phyloP scores from a whole-genome alignment of 1,140 invertebrate species.

The Papilio aristodemus region DNA sequence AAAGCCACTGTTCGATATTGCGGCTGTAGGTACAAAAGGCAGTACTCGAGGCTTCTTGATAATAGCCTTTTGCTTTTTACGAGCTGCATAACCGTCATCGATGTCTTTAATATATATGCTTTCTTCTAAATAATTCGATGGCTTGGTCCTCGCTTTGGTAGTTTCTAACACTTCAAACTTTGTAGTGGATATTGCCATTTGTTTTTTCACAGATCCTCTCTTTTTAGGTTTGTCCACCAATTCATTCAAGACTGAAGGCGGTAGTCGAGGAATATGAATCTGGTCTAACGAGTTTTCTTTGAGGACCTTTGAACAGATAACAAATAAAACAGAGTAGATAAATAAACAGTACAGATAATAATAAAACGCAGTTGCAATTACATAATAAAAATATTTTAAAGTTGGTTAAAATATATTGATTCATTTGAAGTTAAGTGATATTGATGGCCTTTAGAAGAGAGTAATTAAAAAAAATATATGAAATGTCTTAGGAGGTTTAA shows the following conservation, averaged over 20 bases:
- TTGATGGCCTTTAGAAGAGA: no score
- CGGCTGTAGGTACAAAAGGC: constrained; percentile 64
- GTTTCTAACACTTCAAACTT: constrained; percentile 61
- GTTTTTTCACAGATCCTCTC: constrained; percentile 41
- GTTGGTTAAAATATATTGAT: no score
- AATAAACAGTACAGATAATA: background rate
- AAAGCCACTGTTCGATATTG: constrained; percentile 60
- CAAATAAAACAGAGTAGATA: constrained; percentile 12
- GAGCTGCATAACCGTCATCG: constrained; percentile 37
- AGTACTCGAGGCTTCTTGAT: constrained; percentile 64
- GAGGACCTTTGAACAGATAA: constrained; percentile 47
- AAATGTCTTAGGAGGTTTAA: no score
- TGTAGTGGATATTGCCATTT: constrained; percentile 57
- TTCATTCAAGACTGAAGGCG: constrained; percentile 50
- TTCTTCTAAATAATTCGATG: constrained; percentile 70
- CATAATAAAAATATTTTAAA: constrained; percentile 10
- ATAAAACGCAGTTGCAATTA: constrained; percentile 32
- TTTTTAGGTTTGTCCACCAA: constrained; percentile 58
- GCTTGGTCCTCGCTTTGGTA: constrained; percentile 55
- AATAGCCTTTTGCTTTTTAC: constrained; percentile 51
- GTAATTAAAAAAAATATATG: no score
- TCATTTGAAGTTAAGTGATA: no score
- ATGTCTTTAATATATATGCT: constrained; percentile 64
- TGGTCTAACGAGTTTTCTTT: constrained; percentile 56
- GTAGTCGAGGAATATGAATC: constrained; percentile 56